Base-by-base conservation (phyloP, 1,140 invertebrate species). In the Liolophura sinensis region DNA sequence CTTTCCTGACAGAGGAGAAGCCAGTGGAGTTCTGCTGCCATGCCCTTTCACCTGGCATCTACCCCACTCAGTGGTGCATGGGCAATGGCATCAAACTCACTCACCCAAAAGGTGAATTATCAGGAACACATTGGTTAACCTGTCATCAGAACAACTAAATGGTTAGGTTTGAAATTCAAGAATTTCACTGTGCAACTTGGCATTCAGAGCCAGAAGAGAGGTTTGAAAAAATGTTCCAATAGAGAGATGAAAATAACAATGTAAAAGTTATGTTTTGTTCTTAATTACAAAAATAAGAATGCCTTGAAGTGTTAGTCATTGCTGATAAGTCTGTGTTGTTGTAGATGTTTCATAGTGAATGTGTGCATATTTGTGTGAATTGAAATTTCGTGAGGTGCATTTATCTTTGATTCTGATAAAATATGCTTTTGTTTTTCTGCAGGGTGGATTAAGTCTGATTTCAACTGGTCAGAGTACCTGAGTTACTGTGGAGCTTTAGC, bases 401-500 rank as follows among this genome's bases (percentile, higher is more conserved):
- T 5, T 24, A 54, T 24, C 24, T 54, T 54, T 54, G 3, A 54
- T 5, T 3, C n/a, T 54, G 7, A 24, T 5, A 24, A 24, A 3
- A 54, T 5, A 5, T 54, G 3, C 24, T 27, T 20, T 69, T 40
- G 40, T 27, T 55, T 63, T 51, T 46, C 47, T 68, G 24, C 65
- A 80, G 78, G 77, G 49, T 80, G 76, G 73, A 31, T 47, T 14
- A 56, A 68, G 56, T 49, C 64, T 20, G 81, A 81, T 16, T 83
- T 85, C 69, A 73, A 73, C 9, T 85, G 83, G 83, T 46, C 68
- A 54, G 76, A 82, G 27, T 84, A 84, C 68, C 69, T 84, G 46
- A 60, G 65, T 4, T 66, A 69, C 60, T 75, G 72, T 70, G 71
- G 73, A 56, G 77, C 74, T 18, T 61, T 70, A 47, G 70, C 80